These are phyloP conservation scores for Lagopus muta DNA, from an alignment of 2,113 vertebrate species.

Conservation along the genomic window DNA sequence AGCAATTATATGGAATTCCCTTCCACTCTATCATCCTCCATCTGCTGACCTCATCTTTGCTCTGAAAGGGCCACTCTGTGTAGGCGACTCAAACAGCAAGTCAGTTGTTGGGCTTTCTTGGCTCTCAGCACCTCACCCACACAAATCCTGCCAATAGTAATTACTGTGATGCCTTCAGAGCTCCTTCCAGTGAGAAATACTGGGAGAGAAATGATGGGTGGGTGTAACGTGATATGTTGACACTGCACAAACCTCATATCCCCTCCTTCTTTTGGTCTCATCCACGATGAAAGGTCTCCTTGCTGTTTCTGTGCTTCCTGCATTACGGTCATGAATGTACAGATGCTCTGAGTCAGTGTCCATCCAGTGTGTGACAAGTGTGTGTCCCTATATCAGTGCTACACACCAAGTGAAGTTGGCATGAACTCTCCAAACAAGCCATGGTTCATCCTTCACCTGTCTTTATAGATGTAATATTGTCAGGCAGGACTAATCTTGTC, in stretches of 20 bases:
- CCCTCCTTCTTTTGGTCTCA: neutral
- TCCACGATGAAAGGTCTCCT: neutral
- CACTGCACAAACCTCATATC: neutral
- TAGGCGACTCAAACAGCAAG: slow-evolving; percentile 38
- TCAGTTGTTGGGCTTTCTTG: slow-evolving; percentile 45
- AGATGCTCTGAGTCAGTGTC: neutral
- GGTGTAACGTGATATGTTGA: neutral
- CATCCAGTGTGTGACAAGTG: rapidly evolving
- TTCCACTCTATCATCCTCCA: slow-evolving; percentile 45
- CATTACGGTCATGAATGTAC: neutral
- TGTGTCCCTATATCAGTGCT: neutral
- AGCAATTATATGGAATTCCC: slow-evolving; percentile 5
- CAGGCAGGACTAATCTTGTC: neutral
- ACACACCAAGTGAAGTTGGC: neutral
- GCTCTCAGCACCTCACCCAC: slow-evolving; percentile 43
- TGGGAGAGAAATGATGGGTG: slow-evolving; percentile 13
- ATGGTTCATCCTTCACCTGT: neutral
- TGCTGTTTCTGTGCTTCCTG: neutral
- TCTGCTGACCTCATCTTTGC: slow-evolving; percentile 48
- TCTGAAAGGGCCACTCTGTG: slow-evolving; percentile 25
- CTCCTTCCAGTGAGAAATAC: slow-evolving; percentile 31
- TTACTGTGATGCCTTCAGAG: slow-evolving; percentile 44
- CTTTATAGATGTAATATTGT: neutral
- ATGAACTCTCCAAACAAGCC: neutral
- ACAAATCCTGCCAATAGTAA: slow-evolving; percentile 45